Evolutionary conservation across 2,888 invertebrate species (phyloP).

Genomic region (Oligia strigilis): DNA sequence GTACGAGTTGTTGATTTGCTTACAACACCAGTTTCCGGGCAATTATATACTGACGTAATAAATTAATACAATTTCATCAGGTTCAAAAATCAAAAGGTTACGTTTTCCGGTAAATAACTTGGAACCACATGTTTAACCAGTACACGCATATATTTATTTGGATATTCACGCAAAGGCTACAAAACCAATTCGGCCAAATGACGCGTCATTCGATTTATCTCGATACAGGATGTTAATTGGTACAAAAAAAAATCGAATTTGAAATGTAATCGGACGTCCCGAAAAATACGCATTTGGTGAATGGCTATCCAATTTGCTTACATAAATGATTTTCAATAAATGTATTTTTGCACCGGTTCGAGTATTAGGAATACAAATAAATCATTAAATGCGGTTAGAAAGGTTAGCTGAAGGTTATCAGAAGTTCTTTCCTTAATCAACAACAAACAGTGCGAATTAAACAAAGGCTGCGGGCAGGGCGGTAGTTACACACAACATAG

Average conservation of each 20-base stretch:
- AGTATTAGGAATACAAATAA: neutral
- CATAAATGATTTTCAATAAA: conserved; percentile 36
- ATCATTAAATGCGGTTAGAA: neutral
- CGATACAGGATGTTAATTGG: conserved; percentile 66
- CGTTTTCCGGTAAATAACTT: neutral
- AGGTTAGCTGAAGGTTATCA: neutral
- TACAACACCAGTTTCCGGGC: neutral
- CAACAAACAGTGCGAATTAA: conserved; percentile 22
- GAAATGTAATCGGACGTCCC: conserved; percentile 43
- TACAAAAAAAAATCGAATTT: conserved; percentile 59
- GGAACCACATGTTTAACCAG: conserved; percentile 7
- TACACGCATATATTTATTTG: conserved; percentile 43
- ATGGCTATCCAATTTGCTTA: conserved; percentile 46
- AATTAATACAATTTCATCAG: conserved; percentile 23
- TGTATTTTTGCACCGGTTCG: conserved; percentile 11
- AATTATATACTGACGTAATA: conserved; percentile 17
- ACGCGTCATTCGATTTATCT: conserved; percentile 65
- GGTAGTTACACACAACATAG: conserved; percentile 40
- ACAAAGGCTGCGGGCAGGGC: conserved; percentile 25
- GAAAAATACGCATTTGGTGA: conserved; percentile 51
- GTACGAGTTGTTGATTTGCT: neutral
- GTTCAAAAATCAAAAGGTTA: conserved; percentile 27
- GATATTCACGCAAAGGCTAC: conserved; percentile 45
- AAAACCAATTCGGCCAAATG: conserved; percentile 63
- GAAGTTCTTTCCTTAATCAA: conserved; percentile 25